Base-by-base conservation (phyloP, 2,888 invertebrate species). In the Dysmachus trigonus region DNA sequence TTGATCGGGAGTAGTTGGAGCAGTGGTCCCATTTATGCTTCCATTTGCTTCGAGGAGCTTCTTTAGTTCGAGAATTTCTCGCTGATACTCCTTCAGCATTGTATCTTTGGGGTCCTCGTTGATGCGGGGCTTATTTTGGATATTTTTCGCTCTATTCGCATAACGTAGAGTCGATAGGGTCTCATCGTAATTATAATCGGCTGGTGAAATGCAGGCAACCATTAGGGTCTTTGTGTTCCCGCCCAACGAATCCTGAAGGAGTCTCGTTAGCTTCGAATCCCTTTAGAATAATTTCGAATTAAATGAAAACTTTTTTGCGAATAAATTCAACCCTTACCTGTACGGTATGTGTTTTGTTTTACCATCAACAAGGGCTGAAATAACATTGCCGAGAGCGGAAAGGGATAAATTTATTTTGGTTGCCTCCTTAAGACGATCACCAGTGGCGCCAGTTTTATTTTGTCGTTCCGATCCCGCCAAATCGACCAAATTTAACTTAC, bases 91-190 rank as follows among this genome's bases (percentile, higher is more conserved):
- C 10, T 96, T 92, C 10, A 98, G 92, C 90, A 97, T 94, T 0
- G 98, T 96, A 90, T 98, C 98, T 91, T 98, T 97, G 0, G 97
- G 97, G 91, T 98, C 97, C 91, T 98, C 97, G 91, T 97, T 97
- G 30, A 97, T 95, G 90, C 94, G 94, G 0, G 97, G 97, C 89
- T 95, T 95, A 91, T 97, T 97, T 90, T 96, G 95, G 88, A 97
- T 97, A 90, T 96, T 97, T 91, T 97, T 96, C 6, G 97, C 97
- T 86, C 97, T 93, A 89, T 96, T 96, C 0, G 97, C 97, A 91
- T 97, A 97, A 74, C 97, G 93, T 22, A 97, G 91, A 0, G 97
- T 97, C 18, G 95, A 96, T 18, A 97, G 91, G 0, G 97, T 96
- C 92, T 97, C 97, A 87, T 96, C 96, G 88, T 96, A 97, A 90